A percentile compares a stretch with the other conserved stretches of the same genome.
phyloP scores from a whole-genome alignment of 2,113 vertebrate genomes.

The Pteruthius melanotis region DNA sequence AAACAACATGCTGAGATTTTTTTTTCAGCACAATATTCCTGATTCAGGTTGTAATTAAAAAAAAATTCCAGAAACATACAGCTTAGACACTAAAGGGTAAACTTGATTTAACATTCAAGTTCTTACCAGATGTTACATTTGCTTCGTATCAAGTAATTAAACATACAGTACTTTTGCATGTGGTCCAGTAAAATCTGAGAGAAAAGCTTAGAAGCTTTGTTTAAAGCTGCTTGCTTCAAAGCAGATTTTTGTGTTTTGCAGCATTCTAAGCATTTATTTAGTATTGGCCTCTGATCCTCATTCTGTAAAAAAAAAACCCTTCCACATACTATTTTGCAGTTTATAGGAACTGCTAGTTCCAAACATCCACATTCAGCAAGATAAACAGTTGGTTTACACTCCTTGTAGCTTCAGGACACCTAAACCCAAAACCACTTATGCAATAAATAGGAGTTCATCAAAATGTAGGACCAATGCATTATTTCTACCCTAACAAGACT shows the following conservation, averaged over 20 bases:
- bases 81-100: conserved; percentile 27
- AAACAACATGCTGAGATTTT: not conserved
- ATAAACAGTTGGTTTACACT: not conserved
- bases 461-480: not conserved
- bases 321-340: not conserved
- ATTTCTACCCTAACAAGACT: not conserved
- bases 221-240: conserved; percentile 65
- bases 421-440: not conserved
- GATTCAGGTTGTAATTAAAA: not conserved
- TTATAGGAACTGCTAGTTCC: not conserved
- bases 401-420: not conserved
- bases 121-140: conserved; percentile 61
- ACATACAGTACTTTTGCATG: conserved; percentile 11
- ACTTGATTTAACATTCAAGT: conserved; percentile 32
- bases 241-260: conserved; percentile 45
- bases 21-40: not conserved
- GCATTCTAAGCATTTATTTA: conserved; percentile 29
- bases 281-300: not conserved
- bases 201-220: conserved; percentile 55
- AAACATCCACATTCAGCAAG: not conserved
- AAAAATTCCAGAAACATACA: not conserved
- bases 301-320: not conserved
- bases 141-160: conserved; percentile 58
- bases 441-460: not conserved
- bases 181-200: conserved; percentile 48